Evolutionary conservation across 2,888 invertebrate genomes (phyloP), one percentile per base, ranked within the genome.

Genomic region (Vesta saturnalis): DNA sequence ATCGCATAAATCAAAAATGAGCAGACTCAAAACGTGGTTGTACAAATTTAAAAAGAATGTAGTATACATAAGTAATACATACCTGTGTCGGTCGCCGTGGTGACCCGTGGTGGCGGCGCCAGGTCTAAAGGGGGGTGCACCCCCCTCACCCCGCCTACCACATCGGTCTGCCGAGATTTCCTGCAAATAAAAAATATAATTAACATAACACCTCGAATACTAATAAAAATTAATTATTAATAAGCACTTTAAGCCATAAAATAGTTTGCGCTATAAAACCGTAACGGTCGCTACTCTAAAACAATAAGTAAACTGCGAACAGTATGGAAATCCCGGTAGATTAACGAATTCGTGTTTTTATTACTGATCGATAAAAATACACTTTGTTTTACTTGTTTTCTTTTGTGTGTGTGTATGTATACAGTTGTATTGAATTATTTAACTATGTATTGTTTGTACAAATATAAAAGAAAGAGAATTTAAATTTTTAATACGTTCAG

Each of bases 41-140:
- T n/a, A n/a, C n/a, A n/a, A n/a, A n/a, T n/a, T n/a, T n/a, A n/a
- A 30, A 30, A 30, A 6, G 10, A 30, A 30, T 10, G 30, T 6
- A 10, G 5, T 30, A 39, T 39, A n/a, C 8, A 39, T 12, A 3
- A 39, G 39, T 47, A 71, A 74, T 77, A n/a, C n/a, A n/a, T 78
- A 84, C 84, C 83, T 84, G 84, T 84, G 79, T 79, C 81, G 83
- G 83, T 82, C 83, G 83, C 83, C 84, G 84, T 84, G 81, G 80
- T 84, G 83, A 82, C 83, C 84, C 83, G 83, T 84, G 80, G 81
- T 83, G 83, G 82, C 81, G 83, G 83, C 83, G 83, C 83, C 83
- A 83, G 83, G 83, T 83, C 82, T 81, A 79, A 79, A 81, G 82
- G 83, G 84, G 84, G 84, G 82, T 74, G 75, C 72, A 74, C 80